These are phyloP conservation scores for Lepidurus arcticus DNA, from an alignment of 1,140 invertebrate species.

Conservation along the genomic window DNA sequence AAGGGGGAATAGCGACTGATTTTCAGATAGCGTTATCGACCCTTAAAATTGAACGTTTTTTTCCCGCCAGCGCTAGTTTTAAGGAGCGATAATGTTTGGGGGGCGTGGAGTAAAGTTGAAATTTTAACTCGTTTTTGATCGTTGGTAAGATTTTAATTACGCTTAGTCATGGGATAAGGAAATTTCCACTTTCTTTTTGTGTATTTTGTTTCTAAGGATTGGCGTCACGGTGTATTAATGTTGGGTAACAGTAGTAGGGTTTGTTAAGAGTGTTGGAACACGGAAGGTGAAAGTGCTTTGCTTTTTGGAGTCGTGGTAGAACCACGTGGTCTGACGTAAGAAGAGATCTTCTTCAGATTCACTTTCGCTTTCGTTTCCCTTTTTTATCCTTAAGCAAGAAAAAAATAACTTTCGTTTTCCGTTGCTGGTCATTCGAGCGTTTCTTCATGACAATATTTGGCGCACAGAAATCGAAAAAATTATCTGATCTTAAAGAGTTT, in stretches of 20 bases:
- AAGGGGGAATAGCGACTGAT: too few species aligned
- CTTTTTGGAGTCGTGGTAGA: conserved; percentile 30
- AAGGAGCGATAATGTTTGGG: too few species aligned
- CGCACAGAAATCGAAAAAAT: too few species aligned
- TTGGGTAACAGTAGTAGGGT: conserved; percentile 28
- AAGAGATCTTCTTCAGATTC: background rate
- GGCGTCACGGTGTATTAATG: conserved; percentile 25
- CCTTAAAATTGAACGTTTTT: too few species aligned
- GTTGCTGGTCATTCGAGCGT: background rate
- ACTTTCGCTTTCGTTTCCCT: conserved; percentile 22
- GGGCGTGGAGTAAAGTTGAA: background rate
- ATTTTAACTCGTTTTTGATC: background rate
- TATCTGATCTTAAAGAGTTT: background rate
- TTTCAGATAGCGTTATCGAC: too few species aligned
- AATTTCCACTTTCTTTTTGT: conserved; percentile 12
- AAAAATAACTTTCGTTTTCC: conserved; percentile 20
- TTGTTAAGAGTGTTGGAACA: conserved; percentile 13
- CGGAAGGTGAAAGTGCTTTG: conserved; percentile 33
- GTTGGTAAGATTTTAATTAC: background rate
- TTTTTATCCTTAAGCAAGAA: background rate
- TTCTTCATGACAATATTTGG: background rate
- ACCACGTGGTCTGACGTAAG: conserved; percentile 12
- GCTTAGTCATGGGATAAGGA: conserved; percentile 13
- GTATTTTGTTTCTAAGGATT: conserved; percentile 25
- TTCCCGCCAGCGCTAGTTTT: too few species aligned